Evolutionary conservation across 1,140 invertebrate genomes (phyloP), one percentile per base, ranked within the genome.

Genomic region (Streblospio benedicti): DNA sequence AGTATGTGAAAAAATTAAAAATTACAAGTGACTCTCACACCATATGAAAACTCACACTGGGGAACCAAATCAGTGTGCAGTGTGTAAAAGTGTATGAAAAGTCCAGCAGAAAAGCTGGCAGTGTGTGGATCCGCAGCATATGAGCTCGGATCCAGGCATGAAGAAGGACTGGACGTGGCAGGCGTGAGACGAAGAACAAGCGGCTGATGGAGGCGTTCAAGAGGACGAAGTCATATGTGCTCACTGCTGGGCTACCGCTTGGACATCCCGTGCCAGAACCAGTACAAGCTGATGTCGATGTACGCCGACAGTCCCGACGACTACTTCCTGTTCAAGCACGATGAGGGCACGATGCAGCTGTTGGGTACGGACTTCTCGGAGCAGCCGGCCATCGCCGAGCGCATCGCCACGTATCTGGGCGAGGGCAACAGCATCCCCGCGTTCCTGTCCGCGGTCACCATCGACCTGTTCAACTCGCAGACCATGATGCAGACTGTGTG

Each of bases 181-280:
- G n/a, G n/a, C n/a, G n/a, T n/a, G 81, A 85, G 66, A 81, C 86
- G 54, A 69, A 92, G 25, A 85, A 85, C 64, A 82, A 86, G 43
- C 82, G 87, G 67, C 71, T 90, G 1, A 86, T 90, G 75, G 90
- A 93, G 67, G 86, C 84, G 47, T 93, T 91, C 68, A 88, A 87
- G 65, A 85, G 85, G 23, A 87, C 85, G 0, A 86, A 85, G 63
- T 85, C 87, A 65, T 89, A 93, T 69, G 91, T 93, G 91, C 66
- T 85, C 87, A 77, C 77, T 94, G 4, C 83, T 90, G 50, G 91
- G 91, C 23, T 95, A 90, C 81, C 85, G 87, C 69, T 84, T 95
- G 43, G 90, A 93, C 74, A 84, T 85, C 53, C 81, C 83, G 2
- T 79, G 81, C 55, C 75, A 82, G 38, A 81, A 81, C n/a, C 78